These are phyloP conservation scores for Drosophila bifasciata DNA, from an alignment of 1,140 invertebrate species.

Conservation along the genomic window DNA sequence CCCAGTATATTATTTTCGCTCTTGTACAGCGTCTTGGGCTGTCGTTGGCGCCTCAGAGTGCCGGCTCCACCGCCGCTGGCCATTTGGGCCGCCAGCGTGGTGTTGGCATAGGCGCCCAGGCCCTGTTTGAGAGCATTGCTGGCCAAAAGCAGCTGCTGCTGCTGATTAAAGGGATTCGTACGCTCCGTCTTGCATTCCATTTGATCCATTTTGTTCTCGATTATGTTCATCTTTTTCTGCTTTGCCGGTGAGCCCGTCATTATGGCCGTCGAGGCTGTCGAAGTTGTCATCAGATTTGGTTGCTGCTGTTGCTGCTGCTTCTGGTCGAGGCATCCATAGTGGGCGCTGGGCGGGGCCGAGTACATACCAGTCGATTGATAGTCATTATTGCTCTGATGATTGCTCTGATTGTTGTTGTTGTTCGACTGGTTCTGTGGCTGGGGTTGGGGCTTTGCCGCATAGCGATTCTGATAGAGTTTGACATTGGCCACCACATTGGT, in stretches of 20 bases:
- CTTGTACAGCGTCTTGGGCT: constrained; percentile 79
- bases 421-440: constrained; percentile 15
- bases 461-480: constrained; percentile 83
- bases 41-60: constrained; percentile 75
- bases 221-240: constrained; percentile 80
- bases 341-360: constrained; percentile 78
- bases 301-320: constrained; percentile 43
- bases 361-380: constrained; percentile 80
- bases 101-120: constrained; percentile 77
- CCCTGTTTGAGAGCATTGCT: constrained; percentile 80
- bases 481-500: constrained; percentile 83
- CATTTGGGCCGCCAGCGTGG: constrained; percentile 76
- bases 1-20: constrained; percentile 82
- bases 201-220: constrained; percentile 83
- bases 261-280: constrained; percentile 75
- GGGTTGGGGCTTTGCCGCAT: constrained; percentile 59
- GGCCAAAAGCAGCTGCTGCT: constrained; percentile 75
- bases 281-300: constrained; percentile 71
- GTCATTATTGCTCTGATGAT: constrained; percentile 58
- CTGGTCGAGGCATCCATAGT: constrained; percentile 71
- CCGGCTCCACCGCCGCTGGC: constrained; percentile 74
- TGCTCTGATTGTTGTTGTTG: constrained; percentile 53
- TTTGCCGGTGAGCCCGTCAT: constrained; percentile 67
- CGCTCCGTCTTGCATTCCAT: constrained; percentile 58
- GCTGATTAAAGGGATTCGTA: constrained; percentile 76